phyloP scores from a whole-genome alignment of 2,888 invertebrate species.

The Bombyx huttoni region DNA sequence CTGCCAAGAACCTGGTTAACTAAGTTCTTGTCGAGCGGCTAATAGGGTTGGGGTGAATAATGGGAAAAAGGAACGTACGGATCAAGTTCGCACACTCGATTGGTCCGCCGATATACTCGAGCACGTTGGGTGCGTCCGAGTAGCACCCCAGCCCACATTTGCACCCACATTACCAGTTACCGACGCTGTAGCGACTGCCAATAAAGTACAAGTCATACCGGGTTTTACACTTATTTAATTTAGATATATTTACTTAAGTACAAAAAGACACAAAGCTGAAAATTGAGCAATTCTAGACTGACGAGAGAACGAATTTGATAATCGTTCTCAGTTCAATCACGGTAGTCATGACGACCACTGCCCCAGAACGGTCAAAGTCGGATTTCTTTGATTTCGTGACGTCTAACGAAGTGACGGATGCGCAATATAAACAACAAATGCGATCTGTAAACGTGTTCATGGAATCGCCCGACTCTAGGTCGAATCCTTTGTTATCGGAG shows the following conservation, averaged over 20 bases:
- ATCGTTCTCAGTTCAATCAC: slow-evolving; percentile 57
- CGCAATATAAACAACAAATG: slow-evolving; percentile 79
- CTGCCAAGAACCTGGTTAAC: slow-evolving; percentile 24
- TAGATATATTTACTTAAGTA: slow-evolving; percentile 65
- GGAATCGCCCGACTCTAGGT: slow-evolving; percentile 69
- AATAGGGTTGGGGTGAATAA: slow-evolving; percentile 57
- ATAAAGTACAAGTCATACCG: slow-evolving; percentile 71
- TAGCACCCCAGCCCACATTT: slow-evolving; percentile 42
- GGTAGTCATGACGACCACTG: slow-evolving; percentile 90
- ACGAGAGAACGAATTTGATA: slow-evolving; percentile 34
- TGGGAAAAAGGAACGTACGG: slow-evolving; percentile 69
- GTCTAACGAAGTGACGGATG: slow-evolving; percentile 82
- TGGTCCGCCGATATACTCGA: slow-evolving; percentile 57
- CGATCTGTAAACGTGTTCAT: slow-evolving; percentile 78
- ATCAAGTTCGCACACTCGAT: slow-evolving; percentile 66
- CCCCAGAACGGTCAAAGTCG: slow-evolving; percentile 88
- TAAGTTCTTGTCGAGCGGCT: slow-evolving; percentile 38
- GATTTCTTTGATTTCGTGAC: slow-evolving; percentile 93
- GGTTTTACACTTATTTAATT: slow-evolving; percentile 59
- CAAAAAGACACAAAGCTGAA: slow-evolving; percentile 36
- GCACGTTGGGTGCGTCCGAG: slow-evolving; percentile 40
- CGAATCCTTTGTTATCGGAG: slow-evolving; percentile 62
- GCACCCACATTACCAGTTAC: slow-evolving; percentile 55
- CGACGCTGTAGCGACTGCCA: slow-evolving; percentile 68
- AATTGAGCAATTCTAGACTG: slow-evolving; percentile 40